phyloP scores from a whole-genome alignment of 2,888 invertebrate genomes.

The Lagria hirta region DNA sequence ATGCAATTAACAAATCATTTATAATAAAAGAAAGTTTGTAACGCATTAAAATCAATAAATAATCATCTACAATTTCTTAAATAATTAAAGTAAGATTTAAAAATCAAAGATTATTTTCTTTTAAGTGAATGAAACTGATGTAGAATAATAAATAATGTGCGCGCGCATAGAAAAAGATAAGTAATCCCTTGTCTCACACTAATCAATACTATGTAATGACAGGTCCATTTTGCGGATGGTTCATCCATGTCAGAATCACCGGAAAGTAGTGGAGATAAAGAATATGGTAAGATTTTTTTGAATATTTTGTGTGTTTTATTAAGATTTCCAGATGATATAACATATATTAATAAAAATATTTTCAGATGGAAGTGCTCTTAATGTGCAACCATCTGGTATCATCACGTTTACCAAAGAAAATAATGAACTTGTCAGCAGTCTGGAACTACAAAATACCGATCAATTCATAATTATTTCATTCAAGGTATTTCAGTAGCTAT shows the following conservation, averaged over 20 bases:
- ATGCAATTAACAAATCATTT: too few relatives aligned
- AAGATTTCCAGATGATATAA: too few relatives aligned
- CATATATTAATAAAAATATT: slow-evolving; percentile 7
- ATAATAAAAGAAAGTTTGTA: too few relatives aligned
- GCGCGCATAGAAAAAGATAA: too few relatives aligned
- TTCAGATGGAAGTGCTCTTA: slow-evolving; percentile 60
- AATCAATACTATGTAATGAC: slow-evolving; percentile 49
- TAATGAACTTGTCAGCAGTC: slow-evolving; percentile 67
- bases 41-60: too few relatives aligned
- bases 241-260: slow-evolving; percentile 58
- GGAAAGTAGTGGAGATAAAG: slow-evolving; percentile 38
- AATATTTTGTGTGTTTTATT: too few relatives aligned
- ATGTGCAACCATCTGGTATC: slow-evolving; percentile 67
- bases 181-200: too few relatives aligned
- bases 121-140: too few relatives aligned
- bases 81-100: too few relatives aligned
- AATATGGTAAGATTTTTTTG: slow-evolving; percentile 42
- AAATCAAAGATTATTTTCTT: too few relatives aligned
- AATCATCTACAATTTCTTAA: too few relatives aligned
- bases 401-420: slow-evolving; percentile 69
- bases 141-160: too few relatives aligned
- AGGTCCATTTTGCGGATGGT: slow-evolving; percentile 69
- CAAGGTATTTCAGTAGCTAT: slow-evolving; percentile 59
- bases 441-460: slow-evolving; percentile 71
- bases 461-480: slow-evolving; percentile 59